Conservation (phyloP, 2,797 vertebrate species). For the Sebastes nivosus region DNA sequence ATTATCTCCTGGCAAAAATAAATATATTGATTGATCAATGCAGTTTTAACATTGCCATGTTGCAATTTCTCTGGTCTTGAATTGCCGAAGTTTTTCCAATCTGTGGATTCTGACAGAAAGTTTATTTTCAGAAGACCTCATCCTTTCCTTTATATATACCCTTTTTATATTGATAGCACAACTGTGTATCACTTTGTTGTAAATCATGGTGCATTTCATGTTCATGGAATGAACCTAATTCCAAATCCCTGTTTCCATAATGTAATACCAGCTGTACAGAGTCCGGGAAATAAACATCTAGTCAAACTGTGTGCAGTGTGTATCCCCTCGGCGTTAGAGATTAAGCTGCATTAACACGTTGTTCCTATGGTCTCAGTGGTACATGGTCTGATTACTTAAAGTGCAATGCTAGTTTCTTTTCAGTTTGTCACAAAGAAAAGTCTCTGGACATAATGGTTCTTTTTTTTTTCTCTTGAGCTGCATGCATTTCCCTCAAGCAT, state of each 20-base stretch:
- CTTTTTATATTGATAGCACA: slow-evolving; percentile 20
- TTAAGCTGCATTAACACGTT: slow-evolving; percentile 68
- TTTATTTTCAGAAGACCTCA: neutral
- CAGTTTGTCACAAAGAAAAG: slow-evolving; percentile 53
- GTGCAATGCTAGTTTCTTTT: slow-evolving; percentile 56
- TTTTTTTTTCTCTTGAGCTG: slow-evolving; percentile 48
- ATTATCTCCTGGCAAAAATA: neutral
- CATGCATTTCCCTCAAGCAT: slow-evolving; percentile 73
- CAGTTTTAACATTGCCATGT: neutral
- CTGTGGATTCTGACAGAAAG: neutral
- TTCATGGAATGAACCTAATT: slow-evolving; percentile 52
- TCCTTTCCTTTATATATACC: neutral
- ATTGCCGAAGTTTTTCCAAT: neutral
- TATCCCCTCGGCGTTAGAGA: slow-evolving; percentile 56
- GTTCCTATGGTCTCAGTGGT: slow-evolving; percentile 55
- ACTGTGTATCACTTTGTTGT: slow-evolving; percentile 32
- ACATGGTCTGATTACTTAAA: slow-evolving; percentile 67
- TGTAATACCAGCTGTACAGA: slow-evolving; percentile 35
- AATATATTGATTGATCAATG: neutral
- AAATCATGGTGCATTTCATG: slow-evolving; percentile 40
- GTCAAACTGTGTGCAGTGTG: slow-evolving; percentile 35
- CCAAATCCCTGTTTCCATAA: slow-evolving; percentile 51
- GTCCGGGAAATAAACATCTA: slow-evolving; percentile 35
- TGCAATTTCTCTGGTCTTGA: neutral
- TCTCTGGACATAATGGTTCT: slow-evolving; percentile 41